These are phyloP conservation scores for Melanotus villosus DNA, from an alignment of 2,888 invertebrate genomes.

Conservation along the genomic window DNA sequence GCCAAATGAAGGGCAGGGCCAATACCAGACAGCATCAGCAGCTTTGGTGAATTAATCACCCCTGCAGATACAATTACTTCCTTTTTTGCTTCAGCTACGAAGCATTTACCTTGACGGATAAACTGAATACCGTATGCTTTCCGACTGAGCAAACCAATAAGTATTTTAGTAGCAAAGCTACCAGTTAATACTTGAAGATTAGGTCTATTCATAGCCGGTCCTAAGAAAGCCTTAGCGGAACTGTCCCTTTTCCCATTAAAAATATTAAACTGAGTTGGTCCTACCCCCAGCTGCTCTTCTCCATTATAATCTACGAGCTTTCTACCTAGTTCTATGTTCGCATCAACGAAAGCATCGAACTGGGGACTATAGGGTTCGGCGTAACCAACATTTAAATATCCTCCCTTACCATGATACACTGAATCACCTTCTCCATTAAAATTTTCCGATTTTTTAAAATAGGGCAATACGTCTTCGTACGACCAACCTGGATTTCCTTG, in stretches of 20 bases:
- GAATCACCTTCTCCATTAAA: slow-evolving; percentile 68
- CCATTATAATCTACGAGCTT: slow-evolving; percentile 77
- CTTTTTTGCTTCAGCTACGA: slow-evolving; percentile 72
- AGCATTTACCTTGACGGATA: slow-evolving; percentile 72
- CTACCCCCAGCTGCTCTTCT: slow-evolving; percentile 74
- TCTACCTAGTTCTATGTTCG: slow-evolving; percentile 72
- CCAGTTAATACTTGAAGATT: slow-evolving; percentile 81
- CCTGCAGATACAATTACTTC: slow-evolving; percentile 86
- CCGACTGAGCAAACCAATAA: neutral
- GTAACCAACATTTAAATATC: slow-evolving; percentile 77
- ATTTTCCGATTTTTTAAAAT: slow-evolving; percentile 60
- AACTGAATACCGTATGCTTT: slow-evolving; percentile 75
- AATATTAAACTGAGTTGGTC: slow-evolving; percentile 75
- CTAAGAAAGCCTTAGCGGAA: slow-evolving; percentile 81
- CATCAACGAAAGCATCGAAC: slow-evolving; percentile 74
- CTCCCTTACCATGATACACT: slow-evolving; percentile 76
- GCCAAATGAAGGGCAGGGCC: slow-evolving; percentile 76
- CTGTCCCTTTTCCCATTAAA: slow-evolving; percentile 81
- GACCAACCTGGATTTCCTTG: slow-evolving; percentile 67
- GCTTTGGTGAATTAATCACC: slow-evolving; percentile 84
- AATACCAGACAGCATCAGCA: slow-evolving; percentile 88
- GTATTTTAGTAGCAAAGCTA: slow-evolving; percentile 77
- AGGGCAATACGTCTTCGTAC: slow-evolving; percentile 60
- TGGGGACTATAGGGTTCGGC: slow-evolving; percentile 72
- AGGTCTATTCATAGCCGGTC: slow-evolving; percentile 74